Evolutionary conservation across 1,140 invertebrate species (phyloP).

Genomic region (Temnothorax curvispinosus): DNA sequence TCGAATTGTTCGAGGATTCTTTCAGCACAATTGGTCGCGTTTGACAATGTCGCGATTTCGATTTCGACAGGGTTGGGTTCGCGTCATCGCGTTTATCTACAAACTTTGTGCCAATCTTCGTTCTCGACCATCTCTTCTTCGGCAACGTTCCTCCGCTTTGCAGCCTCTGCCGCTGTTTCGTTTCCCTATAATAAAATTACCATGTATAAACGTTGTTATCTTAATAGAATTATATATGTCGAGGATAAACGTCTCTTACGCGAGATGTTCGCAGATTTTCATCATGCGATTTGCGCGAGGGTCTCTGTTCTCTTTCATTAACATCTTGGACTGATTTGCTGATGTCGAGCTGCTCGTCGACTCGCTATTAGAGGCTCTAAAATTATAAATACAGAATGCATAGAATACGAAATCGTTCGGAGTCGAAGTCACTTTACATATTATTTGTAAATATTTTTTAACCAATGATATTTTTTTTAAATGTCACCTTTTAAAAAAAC

Average conservation of each 20-base stretch:
- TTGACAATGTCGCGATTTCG: constrained; percentile 1
- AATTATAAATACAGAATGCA: not conserved
- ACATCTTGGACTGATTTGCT: not conserved
- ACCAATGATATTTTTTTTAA: not conserved
- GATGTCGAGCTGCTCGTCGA: not conserved
- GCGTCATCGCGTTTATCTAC: not conserved
- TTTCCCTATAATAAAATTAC: constrained; percentile 19
- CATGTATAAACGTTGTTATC: not conserved
- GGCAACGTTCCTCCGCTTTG: not conserved
- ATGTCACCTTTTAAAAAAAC: not conserved
- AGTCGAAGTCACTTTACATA: not conserved
- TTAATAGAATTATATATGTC: not conserved
- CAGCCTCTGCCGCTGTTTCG: not conserved
- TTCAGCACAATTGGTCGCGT: not conserved
- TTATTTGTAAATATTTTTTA: not conserved
- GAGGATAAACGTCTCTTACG: constrained; percentile 21
- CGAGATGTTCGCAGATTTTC: not conserved
- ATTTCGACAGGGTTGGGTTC: not conserved
- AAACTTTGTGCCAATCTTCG: not conserved
- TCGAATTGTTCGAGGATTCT: not conserved
- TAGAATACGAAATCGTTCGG: not conserved
- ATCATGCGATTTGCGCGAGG: not conserved
- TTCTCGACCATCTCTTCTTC: not conserved
- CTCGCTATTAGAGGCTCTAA: not conserved
- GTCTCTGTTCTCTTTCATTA: constrained; percentile 36